Percentiles rank a stretch among this genome's conserved stretches.
Evolutionary conservation across 2,113 vertebrate species (phyloP).

Genomic region (Aspiorhynchus laticeps): DNA sequence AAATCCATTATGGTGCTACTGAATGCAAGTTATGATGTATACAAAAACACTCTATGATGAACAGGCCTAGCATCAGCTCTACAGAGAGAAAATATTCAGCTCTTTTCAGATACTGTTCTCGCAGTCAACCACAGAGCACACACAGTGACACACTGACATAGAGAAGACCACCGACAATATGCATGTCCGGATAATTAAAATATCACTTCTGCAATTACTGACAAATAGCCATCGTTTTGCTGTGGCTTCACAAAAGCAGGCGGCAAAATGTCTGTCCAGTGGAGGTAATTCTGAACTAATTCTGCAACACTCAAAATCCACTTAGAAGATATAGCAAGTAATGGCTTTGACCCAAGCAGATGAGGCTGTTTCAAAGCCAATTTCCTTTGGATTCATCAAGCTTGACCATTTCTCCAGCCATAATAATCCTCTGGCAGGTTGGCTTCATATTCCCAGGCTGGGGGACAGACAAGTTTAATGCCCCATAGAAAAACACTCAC

Average conservation of each 20-base stretch:
- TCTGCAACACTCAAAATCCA: slow-evolving; percentile 68
- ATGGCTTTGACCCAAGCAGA: slow-evolving; percentile 69
- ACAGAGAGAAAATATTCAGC: slow-evolving; percentile 9
- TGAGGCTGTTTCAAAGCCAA: slow-evolving; percentile 62
- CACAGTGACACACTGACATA: slow-evolving; percentile 2
- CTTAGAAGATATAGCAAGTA: slow-evolving; percentile 68
- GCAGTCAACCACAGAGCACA: slow-evolving; percentile 13
- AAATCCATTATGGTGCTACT: not conserved
- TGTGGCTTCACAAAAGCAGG: slow-evolving; percentile 61
- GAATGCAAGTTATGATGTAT: not conserved
- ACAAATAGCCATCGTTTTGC: slow-evolving; percentile 69
- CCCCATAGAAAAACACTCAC: slow-evolving; percentile 47
- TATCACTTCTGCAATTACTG: slow-evolving; percentile 68
- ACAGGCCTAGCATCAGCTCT: not conserved
- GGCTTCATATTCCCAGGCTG: slow-evolving; percentile 41
- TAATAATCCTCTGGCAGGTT: slow-evolving; percentile 58
- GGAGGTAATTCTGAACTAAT: slow-evolving; percentile 73
- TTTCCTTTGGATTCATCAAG: slow-evolving; percentile 64
- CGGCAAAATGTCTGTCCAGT: slow-evolving; percentile 62
- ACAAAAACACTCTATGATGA: not conserved
- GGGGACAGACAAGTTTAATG: slow-evolving; percentile 55
- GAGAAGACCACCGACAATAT: slow-evolving; percentile 39
- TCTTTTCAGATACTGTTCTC: slow-evolving; percentile 9
- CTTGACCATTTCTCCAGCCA: slow-evolving; percentile 63
- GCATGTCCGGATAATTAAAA: slow-evolving; percentile 67